Evolutionary conservation across 92 coral and sea anemone species (phyloP), one percentile per base, ranked within the genome.

Genomic region (Phenganax marumi): DNA sequence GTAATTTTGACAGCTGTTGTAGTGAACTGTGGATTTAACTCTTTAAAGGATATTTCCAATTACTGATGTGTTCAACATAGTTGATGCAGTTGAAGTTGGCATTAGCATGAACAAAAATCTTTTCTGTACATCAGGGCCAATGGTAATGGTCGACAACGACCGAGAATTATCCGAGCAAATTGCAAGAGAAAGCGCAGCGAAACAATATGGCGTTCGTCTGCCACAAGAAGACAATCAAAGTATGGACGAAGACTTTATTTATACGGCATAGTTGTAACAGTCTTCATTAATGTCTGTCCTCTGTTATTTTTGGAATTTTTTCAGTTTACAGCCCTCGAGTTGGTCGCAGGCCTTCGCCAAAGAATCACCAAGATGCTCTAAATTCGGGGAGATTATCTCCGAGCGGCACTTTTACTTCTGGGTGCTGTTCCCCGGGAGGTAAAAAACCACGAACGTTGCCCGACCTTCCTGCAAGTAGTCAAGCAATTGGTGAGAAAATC

Each of bases 391-490:
- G 82, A 25, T 26, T 61, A 60, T 77, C 82, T 3, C 70, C 71
- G 82, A 62, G 68, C 39, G 82, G 70, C 56, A 26, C 82, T 5
- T 65, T 58, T 3, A 63, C 91, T 82, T 92, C 98, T 68, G 94
- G 93, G 81, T 87, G 89, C 89, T 88, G 84, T 84, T 89, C 97
- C 60, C 91, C 97, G 70, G 97, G 97, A 81, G 87, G 76, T 81
- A 95, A 92, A 88, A 95, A 90, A 83, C 84, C 98, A 83, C 97
- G 98, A 82, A 84, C 88, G 21, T 80, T 95, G 60, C 97, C 98
- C 14, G 95, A 91, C 77, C 70, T 95, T 70, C 98, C 98, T 22
- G 81, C 94, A 21, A 91, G 95, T 54, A 92, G 91, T 65, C 95
- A 91, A 81, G 88, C 93, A 65, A 89, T 89, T 89, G 97, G 98